These are phyloP conservation scores for Cecidostiba fungosa DNA, from an alignment of 2,888 invertebrate genomes.

Conservation along the genomic window DNA sequence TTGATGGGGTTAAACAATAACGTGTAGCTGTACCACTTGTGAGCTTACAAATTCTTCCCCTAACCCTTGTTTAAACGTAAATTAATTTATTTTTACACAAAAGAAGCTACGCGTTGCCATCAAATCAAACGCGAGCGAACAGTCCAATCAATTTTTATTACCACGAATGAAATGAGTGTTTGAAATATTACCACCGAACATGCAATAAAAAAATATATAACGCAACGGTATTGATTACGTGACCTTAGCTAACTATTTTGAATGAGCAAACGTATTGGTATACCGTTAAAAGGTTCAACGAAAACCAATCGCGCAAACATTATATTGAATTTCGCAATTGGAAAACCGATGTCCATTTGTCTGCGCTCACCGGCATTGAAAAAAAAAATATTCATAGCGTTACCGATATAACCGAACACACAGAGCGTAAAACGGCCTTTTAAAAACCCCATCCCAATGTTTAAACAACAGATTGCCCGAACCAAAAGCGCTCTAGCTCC, in stretches of 20 bases:
- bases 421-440: neutral
- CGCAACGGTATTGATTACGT: too few species aligned
- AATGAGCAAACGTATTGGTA: neutral
- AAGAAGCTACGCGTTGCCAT: too few species aligned
- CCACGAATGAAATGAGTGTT: too few species aligned
- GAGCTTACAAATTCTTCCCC: conserved; percentile 10
- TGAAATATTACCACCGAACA: too few species aligned
- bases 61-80: too few species aligned
- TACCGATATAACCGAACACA: too few species aligned
- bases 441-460: neutral
- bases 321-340: neutral
- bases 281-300: too few species aligned
- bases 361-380: neutral
- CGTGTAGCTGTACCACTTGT: conserved; percentile 19
- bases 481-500: neutral
- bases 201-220: too few species aligned
- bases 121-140: too few species aligned
- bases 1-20: conserved; percentile 18
- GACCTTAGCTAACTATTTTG: neutral
- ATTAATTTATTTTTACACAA: too few species aligned
- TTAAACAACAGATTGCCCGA: too few species aligned
- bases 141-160: too few species aligned
- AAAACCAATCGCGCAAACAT: neutral
- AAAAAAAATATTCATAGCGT: neutral
- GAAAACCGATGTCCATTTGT: neutral